phyloP scores from a whole-genome alignment of 2,797 vertebrate genomes.

The Urophycis tenuis region DNA sequence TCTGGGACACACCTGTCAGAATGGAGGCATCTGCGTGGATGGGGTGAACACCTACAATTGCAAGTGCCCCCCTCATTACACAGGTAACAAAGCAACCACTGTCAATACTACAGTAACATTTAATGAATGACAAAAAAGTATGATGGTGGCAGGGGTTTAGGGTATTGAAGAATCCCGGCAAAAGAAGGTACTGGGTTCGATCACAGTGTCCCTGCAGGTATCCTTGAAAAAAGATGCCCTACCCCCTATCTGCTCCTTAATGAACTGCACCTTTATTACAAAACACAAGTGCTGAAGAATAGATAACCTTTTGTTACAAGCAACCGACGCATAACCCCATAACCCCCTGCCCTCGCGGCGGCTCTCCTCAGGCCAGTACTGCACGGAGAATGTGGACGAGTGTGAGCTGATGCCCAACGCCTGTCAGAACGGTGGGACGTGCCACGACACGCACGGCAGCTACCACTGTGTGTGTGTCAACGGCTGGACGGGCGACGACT shows the following conservation, averaged over 20 bases:
- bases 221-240: background rate
- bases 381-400: conserved; percentile 91
- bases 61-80: conserved; percentile 86
- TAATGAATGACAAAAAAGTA: background rate
- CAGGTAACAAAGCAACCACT: conserved; percentile 65
- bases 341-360: background rate
- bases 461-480: conserved; percentile 94
- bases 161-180: background rate
- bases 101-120: background rate
- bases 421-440: conserved; percentile 93
- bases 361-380: conserved; percentile 81
- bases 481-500: conserved; percentile 93
- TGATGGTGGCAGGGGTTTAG: no score
- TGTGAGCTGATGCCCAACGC: conserved; percentile 94
- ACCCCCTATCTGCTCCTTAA: background rate
- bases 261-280: background rate
- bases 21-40: conserved; percentile 87
- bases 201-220: background rate
- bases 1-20: conserved; percentile 83
- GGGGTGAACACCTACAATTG: conserved; percentile 97
- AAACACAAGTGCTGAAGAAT: no score
- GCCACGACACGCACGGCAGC: conserved; percentile 87
- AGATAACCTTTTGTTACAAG: background rate
- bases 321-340: background rate
- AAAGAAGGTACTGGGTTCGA: background rate